phyloP scores from a whole-genome alignment of 2,113 vertebrate species.

The Myotis davidii region DNA sequence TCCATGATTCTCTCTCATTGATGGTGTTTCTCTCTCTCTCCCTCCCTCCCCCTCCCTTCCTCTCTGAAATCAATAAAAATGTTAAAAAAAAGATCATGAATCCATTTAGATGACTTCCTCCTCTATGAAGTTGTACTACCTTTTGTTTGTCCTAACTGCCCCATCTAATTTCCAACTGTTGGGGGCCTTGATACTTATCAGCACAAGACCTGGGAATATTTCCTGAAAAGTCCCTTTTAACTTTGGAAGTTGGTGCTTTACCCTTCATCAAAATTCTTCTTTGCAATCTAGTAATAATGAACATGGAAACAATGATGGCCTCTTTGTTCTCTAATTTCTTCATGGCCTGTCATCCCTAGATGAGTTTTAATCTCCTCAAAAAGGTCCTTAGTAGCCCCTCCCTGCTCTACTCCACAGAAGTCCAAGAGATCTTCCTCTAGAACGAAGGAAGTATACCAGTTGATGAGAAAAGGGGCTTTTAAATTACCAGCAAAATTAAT shows the following conservation, averaged over 20 bases:
- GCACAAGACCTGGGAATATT: neutral
- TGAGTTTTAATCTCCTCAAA: neutral
- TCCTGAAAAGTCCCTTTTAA: neutral
- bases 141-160: no score
- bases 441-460: neutral
- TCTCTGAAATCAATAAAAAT: neutral
- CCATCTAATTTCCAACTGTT: no score
- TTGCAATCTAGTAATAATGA: neutral
- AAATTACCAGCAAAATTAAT: neutral
- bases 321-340: neutral
- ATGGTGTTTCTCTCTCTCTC: no score
- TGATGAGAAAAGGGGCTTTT: neutral
- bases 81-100: no score
- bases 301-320: fast-evolving
- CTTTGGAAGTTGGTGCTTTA: neutral
- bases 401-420: neutral
- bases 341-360: neutral
- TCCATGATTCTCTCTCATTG: no score
- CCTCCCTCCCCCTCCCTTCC: no score
- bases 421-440: neutral
- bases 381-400: neutral
- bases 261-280: neutral
- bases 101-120: no score
- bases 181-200: no score
- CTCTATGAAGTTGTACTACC: no score